A percentile compares a stretch with the other conserved stretches of the same genome.
phyloP scores from a whole-genome alignment of 2,797 vertebrate species.

The Dendrocincla fuliginosa region DNA sequence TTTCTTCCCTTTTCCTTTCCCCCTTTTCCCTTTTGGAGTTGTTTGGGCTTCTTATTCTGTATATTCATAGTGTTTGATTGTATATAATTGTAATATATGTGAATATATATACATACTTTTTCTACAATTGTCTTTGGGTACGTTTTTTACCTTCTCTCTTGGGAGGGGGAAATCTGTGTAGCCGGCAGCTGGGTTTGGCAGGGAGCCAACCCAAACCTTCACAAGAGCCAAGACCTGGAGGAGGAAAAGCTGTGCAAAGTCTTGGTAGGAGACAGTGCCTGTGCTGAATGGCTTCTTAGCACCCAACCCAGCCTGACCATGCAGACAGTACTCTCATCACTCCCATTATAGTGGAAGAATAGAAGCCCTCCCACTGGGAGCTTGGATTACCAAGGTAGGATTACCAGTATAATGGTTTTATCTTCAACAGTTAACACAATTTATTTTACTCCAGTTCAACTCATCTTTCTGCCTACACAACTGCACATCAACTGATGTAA shows the following conservation, averaged over 20 bases:
- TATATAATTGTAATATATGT: too few species aligned
- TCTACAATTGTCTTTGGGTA: too few species aligned
- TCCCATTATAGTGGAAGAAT: background rate
- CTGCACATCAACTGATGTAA: background rate
- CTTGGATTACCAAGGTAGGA: background rate
- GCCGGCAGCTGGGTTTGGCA: too few species aligned
- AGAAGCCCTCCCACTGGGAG: background rate
- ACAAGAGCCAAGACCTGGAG: background rate
- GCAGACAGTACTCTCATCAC: background rate
- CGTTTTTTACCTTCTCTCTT: too few species aligned
- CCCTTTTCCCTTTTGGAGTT: too few species aligned
- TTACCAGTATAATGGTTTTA: background rate
- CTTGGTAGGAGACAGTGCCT: background rate
- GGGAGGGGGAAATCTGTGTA: too few species aligned
- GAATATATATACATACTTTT: too few species aligned
- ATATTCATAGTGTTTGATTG: too few species aligned
- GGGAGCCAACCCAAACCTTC: too few species aligned
- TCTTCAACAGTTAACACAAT: background rate
- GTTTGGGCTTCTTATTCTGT: too few species aligned
- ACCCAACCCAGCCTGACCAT: background rate
- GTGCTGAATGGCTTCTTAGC: background rate
- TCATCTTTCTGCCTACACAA: background rate
- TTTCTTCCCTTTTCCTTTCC: too few species aligned
- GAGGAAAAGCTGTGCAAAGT: background rate
- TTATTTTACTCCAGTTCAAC: background rate